Conservation (phyloP, 2,113 vertebrate genomes). For the Brienomyrus brachyistius region DNA sequence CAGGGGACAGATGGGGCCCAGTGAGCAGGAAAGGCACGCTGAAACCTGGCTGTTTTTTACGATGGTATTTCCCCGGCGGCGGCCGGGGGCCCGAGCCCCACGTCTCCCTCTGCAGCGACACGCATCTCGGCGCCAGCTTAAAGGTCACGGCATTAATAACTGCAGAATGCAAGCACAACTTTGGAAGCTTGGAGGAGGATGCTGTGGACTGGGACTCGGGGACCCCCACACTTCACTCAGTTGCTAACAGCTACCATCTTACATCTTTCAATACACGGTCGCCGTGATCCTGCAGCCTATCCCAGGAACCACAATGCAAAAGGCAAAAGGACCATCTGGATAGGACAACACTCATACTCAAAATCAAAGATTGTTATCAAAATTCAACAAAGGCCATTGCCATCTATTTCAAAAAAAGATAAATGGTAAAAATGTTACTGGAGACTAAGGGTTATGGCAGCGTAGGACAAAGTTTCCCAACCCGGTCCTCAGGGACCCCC, state of each 20-base stretch:
- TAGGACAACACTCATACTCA: not conserved
- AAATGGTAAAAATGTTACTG: not conserved
- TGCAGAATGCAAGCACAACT: not conserved
- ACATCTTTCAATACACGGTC: not conserved
- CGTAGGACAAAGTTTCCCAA: not conserved
- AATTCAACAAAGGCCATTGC: too few species aligned
- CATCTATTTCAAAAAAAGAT: not conserved
- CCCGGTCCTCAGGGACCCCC: not conserved
- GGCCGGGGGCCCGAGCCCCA: not conserved
- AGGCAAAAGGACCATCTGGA: not conserved
- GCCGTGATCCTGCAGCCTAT: not conserved
- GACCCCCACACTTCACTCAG: not conserved
- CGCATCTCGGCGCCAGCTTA: not conserved
- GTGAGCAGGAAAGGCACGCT: not conserved
- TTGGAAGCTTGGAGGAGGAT: not conserved
- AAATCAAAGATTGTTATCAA: not conserved
- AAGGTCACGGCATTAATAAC: not conserved
- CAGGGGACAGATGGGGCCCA: constrained; percentile 1
- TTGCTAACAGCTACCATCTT: not conserved
- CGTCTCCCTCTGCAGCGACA: not conserved
- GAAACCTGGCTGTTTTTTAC: constrained; percentile 7
- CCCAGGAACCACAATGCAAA: not conserved
- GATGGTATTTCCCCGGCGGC: not conserved
- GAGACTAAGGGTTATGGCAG: not conserved
- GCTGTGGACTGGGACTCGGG: not conserved